A percentile compares a stretch with the other conserved stretches of the same genome.
These are phyloP conservation scores for Myiopsitta monachus DNA, from an alignment of 2,113 vertebrate species.

Conservation along the genomic window DNA sequence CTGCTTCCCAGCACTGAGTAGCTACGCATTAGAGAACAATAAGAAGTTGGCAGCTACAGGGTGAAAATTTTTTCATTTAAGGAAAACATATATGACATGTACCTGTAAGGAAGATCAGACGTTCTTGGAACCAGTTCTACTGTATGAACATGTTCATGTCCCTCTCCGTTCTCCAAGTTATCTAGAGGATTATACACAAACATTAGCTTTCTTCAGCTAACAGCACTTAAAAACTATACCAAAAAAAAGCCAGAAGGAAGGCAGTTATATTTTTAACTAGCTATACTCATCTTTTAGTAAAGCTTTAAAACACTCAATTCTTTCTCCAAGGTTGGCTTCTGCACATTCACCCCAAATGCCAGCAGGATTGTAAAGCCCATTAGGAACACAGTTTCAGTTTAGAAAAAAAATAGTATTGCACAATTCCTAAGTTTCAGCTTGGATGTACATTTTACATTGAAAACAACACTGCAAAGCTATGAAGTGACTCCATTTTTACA, in stretches of 20 bases:
- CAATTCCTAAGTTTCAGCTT: background rate
- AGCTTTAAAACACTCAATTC: background rate
- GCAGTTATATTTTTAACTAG: background rate
- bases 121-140: conserved; percentile 70
- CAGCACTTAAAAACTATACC: background rate
- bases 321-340: background rate
- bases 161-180: conserved; percentile 78
- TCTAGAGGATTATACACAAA: conserved; percentile 73
- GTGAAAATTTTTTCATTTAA: background rate
- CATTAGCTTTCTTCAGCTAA: background rate
- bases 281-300: background rate
- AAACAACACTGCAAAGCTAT: background rate
- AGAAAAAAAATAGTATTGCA: background rate
- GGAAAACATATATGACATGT: background rate
- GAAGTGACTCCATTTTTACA: background rate
- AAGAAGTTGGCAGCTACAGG: background rate
- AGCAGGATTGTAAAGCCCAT: background rate
- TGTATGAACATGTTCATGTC: conserved; percentile 45
- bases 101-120: conserved; percentile 81
- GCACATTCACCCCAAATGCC: background rate
- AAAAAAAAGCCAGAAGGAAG: background rate
- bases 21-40: background rate
- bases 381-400: background rate
- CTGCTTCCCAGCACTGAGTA: background rate
- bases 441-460: background rate